phyloP scores from a whole-genome alignment of 37 sponge, comb jelly and placozoan genomes.

The Oopsacas minuta region DNA sequence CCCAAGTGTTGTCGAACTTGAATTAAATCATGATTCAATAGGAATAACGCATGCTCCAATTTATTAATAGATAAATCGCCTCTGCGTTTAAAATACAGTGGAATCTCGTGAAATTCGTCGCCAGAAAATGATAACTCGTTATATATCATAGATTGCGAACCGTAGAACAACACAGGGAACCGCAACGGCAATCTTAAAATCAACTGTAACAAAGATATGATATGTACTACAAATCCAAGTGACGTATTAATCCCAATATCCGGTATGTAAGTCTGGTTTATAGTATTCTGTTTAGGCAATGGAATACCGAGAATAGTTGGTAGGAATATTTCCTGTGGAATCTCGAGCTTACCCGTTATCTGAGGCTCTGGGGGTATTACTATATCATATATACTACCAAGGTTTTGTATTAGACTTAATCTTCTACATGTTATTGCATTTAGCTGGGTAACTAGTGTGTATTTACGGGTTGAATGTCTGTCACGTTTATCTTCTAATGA shows the following conservation, averaged over 20 bases:
- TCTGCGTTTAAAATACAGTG: not conserved
- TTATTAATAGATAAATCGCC: slow-evolving; percentile 10
- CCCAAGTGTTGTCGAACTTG: not conserved
- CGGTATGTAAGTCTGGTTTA: not conserved
- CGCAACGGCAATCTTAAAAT: slow-evolving; percentile 3
- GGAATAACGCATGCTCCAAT: not conserved
- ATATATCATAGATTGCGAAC: not conserved
- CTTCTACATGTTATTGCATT: not conserved
- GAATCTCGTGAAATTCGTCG: not conserved
- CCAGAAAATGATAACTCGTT: not conserved
- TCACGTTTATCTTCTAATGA: not conserved
- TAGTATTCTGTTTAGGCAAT: not conserved
- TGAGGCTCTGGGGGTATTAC: not conserved
- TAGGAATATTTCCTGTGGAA: not conserved
- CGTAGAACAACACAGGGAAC: not conserved
- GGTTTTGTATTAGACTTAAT: not conserved
- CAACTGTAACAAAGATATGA: not conserved
- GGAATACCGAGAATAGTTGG: not conserved
- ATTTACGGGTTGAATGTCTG: not conserved
- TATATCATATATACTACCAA: not conserved
- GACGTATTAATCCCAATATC: not conserved
- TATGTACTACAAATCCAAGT: slow-evolving; percentile 7
- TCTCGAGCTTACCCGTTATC: not conserved
- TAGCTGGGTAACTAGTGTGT: not conserved
- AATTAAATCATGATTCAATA: slow-evolving; percentile 1